phyloP scores from a whole-genome alignment of 2,797 vertebrate species.

The Lophius americanus region DNA sequence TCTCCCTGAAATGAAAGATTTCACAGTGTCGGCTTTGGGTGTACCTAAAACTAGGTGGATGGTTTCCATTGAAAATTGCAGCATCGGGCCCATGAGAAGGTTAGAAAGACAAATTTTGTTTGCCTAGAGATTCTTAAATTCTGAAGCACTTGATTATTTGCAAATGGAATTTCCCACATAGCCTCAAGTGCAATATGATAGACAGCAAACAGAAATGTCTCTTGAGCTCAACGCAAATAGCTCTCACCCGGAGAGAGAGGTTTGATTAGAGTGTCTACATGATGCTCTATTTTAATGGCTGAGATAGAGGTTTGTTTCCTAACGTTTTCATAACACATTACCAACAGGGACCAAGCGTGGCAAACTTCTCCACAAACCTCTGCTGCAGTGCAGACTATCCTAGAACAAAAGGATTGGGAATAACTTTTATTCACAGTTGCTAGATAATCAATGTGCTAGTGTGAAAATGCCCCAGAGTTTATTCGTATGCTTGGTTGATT shows the following conservation, averaged over 20 bases:
- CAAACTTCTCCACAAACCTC: neutral
- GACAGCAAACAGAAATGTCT: constrained; percentile 19
- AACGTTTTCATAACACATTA: constrained; percentile 2
- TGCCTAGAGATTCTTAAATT: constrained; percentile 22
- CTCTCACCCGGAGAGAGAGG: constrained; percentile 26
- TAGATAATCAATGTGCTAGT: too few relatives aligned
- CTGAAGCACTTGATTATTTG: constrained; percentile 12
- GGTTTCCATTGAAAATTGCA: neutral
- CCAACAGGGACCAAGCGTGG: neutral
- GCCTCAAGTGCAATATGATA: constrained; percentile 8
- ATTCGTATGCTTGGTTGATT: too few relatives aligned
- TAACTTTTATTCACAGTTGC: too few relatives aligned
- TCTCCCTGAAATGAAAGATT: constrained; percentile 49
- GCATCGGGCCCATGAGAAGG: neutral
- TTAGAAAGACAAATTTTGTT: constrained; percentile 15
- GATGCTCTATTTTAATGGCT: constrained; percentile 23
- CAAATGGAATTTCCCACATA: constrained; percentile 7
- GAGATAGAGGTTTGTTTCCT: neutral
- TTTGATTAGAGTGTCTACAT: constrained; percentile 15
- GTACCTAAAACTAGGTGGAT: constrained; percentile 14
- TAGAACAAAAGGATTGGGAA: neutral
- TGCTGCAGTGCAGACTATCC: neutral
- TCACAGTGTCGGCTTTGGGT: constrained; percentile 28
- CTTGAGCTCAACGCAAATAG: constrained; percentile 14
- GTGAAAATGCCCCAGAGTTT: too few relatives aligned